Base-by-base conservation (phyloP, 2,888 invertebrate genomes). In the Atrina japonica region DNA sequence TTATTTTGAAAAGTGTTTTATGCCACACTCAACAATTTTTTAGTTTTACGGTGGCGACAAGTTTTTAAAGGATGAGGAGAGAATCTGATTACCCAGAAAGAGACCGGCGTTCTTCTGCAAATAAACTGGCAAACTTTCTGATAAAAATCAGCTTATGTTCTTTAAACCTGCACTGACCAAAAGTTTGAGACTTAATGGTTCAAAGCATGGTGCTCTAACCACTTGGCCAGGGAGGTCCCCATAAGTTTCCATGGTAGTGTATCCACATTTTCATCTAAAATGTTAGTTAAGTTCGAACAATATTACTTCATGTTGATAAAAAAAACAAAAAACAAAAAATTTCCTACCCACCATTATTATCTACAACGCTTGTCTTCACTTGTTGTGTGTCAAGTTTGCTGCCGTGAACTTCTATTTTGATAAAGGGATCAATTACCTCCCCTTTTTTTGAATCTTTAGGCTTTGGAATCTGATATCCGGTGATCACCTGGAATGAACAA, bases 381-480 rank as follows among this genome's bases (percentile, higher is more conserved):
- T 91, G 91, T 65, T 89, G 84, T 40, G 86, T 85, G 83, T 93
- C 93, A 6, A 82, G 80, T 9, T 85, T 78, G n/a, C 91, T 90
- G 7, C 91, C 92, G 53, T 85, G 78, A 5, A 92, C 86, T 83
- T 91, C 91, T 9, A 92, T 82, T 75, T 91, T 91, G 16, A 93
- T 91, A 80, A 92, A 93, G 1, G 93, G 93, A 84, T 93, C 93
- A 56, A 93, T 91, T 43, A 93, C 89, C 66, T 91, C 91, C 68
- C 89, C 90, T 70, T 88, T 83, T 63, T 80, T 73, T 18, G 87
- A 85, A 75, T 91, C 89, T 41, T 90, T 91, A 3, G 92, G 91
- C 83, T 93, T 93, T 0, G 93, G 93, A 64, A 93, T 87, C 83
- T 92, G 93, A 81, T 92, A 92, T 1, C 92, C 93, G 84, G 93